Base-by-base conservation (phyloP, 2,888 invertebrate species). In the Drosophila gaucha region DNA sequence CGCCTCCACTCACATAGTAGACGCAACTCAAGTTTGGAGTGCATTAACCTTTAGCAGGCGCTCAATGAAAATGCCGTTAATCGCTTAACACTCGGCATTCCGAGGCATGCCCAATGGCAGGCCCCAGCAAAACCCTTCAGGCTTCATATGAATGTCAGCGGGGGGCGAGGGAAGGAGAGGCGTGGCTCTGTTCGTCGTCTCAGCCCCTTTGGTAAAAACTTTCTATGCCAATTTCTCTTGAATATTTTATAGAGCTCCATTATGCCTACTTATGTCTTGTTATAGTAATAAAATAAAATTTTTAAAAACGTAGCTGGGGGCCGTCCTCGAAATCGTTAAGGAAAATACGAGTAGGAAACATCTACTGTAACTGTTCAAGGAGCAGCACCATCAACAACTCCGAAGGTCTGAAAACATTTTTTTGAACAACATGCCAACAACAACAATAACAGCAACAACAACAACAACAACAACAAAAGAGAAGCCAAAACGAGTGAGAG, bases 221-320 rank as follows among this genome's bases (percentile, higher is more conserved):
- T 80, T 83, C 86, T 77, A 86, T 88, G 86, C 80, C 83, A 86
- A 84, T 88, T 84, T 86, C 86, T 83, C 88, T 84, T 89, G 87
- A 82, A 89, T 90, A 86, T 89, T 90, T 90, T 78, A 89, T 85
- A 74, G 82, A 71, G 79, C 76, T 76, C 87, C 88, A 89, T 89
- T 89, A 89, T 85, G 89, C 80, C 89, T 89, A 90, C 89, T 89
- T 89, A 89, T 89, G 83, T 83, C 83, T 89, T 89, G 89, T 89
- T 88, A 89, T 87, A 88, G 89, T 86, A 89, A 89, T 90, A 86
- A 90, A 89, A 89, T 89, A 83, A 87, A 89, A 89, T 83, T 87
- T 87, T 70, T 83, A 78, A 88, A 86, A 44, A 41, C 31, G 52
- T 64, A 47, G 55, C 36, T 24, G 41, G 50, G 20, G 44, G 73